Evolutionary conservation across 2,797 vertebrate genomes (phyloP), one percentile per base, ranked within the genome.

Genomic region (Geotrypetes seraphini): DNA sequence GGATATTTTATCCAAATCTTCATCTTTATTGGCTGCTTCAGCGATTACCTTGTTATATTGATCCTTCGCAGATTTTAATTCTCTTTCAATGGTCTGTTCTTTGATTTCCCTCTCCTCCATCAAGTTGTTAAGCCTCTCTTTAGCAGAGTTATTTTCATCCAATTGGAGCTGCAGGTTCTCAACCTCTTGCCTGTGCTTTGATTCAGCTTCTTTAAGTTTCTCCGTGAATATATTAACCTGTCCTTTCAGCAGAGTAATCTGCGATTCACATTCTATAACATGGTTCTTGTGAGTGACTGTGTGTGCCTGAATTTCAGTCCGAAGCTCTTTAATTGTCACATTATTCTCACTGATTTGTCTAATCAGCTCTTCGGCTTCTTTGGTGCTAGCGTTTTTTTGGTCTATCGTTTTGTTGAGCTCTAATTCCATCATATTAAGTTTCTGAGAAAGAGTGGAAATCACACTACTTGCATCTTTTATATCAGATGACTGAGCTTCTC

Each of bases 401-500:
- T 56, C 51, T 61, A 48, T 75, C 8, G 59, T 32, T 24, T 64
- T 68, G 12, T 49, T 49, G 16, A 89, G 25, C 38, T 89, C 79
- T 5, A 17, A 10, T 48, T 85, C 82, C 2, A 74, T 21, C 9
- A 63, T 29, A 33, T 69, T 66, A 8, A 78, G 60, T 10, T 80
- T 75, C 27, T 82, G 83, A 6, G 77, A 55, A 45, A 89, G 71
- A 36, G 71, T 69, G 2, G 81, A 58, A 12, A 90, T 71, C 35
- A 72, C 86, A 24, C 28, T 0, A 1, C 87, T 85, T 20, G 87
- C 60, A 20, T 57, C 45, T 25, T 70, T 79, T 33, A 85, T 66
- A 45, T 90, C 91, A 11, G 83, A 76, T 31, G 44, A 82, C 57
- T 90, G 87, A 0, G 84, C 73, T 35, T 86, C 85, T 66, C 71